These are phyloP conservation scores for Ecliptopera silaceata DNA, from an alignment of 2,888 invertebrate genomes.

Conservation along the genomic window DNA sequence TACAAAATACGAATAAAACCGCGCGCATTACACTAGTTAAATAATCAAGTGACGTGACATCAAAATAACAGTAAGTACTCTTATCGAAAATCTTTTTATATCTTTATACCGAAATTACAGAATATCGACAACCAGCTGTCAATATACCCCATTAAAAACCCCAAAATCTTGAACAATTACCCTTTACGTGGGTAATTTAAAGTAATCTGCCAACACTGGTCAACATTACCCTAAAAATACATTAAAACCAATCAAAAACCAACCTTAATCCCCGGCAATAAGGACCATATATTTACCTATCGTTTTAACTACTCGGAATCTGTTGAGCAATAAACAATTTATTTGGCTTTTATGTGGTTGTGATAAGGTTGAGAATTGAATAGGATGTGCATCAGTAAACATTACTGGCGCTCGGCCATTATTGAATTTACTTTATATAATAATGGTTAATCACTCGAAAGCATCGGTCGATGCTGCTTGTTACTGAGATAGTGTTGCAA, in stretches of 20 bases:
- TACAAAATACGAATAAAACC: background rate
- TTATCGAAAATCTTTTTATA: conserved; percentile 29
- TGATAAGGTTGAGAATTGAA: conserved; percentile 44
- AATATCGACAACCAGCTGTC: conserved; percentile 27
- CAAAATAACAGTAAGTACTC: conserved; percentile 19
- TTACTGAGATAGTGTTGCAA: conserved; percentile 64
- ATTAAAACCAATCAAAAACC: conserved; percentile 25
- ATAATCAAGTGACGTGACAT: conserved; percentile 6
- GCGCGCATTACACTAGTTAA: background rate
- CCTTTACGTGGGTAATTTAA: conserved; percentile 73
- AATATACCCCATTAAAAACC: conserved; percentile 55
- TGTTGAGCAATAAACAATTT: conserved; percentile 29
- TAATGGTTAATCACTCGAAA: conserved; percentile 81
- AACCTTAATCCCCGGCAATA: conserved; percentile 25
- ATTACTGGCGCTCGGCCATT: conserved; percentile 75
- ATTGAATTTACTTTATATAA: conserved; percentile 83
- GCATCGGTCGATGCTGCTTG: conserved; percentile 76
- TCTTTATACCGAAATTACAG: conserved; percentile 31
- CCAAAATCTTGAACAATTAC: conserved; percentile 72
- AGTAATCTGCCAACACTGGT: conserved; percentile 68
- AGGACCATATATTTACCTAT: conserved; percentile 26
- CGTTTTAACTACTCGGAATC: conserved; percentile 39
- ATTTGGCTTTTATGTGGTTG: conserved; percentile 44
- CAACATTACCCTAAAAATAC: conserved; percentile 52
- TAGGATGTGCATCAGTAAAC: conserved; percentile 64